A percentile compares a stretch with the other conserved stretches of the same genome.
Conservation (phyloP, 2,113 vertebrate species). For the Upupa epops region DNA sequence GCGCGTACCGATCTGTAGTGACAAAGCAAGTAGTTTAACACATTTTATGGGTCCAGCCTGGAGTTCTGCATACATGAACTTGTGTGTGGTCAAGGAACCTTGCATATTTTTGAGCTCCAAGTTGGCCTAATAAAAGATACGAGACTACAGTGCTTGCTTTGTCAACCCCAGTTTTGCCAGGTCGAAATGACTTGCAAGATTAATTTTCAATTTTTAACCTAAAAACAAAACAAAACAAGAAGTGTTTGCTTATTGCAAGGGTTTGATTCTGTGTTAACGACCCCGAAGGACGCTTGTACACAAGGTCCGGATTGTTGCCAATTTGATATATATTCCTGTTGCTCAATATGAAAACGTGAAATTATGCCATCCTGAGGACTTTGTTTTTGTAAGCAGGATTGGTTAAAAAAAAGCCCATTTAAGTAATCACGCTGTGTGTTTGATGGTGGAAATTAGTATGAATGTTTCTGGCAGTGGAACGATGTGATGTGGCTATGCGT, state of each 20-base stretch:
- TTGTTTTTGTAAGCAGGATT: constrained; percentile 44
- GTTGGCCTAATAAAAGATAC: constrained; percentile 68
- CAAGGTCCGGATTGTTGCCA: constrained; percentile 53
- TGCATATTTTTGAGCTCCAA: constrained; percentile 64
- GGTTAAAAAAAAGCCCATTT: constrained; percentile 35
- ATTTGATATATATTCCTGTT: constrained; percentile 29
- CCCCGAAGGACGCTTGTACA: constrained; percentile 20
- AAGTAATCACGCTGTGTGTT: constrained; percentile 44
- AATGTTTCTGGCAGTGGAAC: constrained; percentile 50
- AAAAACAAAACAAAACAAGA: constrained; percentile 50
- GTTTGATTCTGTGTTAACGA: constrained; percentile 59
- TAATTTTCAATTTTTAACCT: constrained; percentile 68
- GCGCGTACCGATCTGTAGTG: neutral
- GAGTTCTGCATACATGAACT: constrained; percentile 12
- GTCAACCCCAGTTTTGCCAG: constrained; percentile 59
- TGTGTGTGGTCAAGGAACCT: constrained; percentile 52
- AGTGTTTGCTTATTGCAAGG: constrained; percentile 52
- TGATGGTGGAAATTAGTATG: constrained; percentile 62
- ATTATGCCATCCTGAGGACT: constrained; percentile 31
- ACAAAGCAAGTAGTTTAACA: constrained; percentile 50
- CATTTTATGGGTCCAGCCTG: constrained; percentile 32
- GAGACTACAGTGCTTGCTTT: constrained; percentile 66
- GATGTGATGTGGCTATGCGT: constrained; percentile 45
- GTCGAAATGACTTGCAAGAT: constrained; percentile 59
- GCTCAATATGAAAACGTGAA: constrained; percentile 51